These are phyloP conservation scores for Morpho achilles DNA, from an alignment of 2,888 invertebrate species.

Conservation along the genomic window DNA sequence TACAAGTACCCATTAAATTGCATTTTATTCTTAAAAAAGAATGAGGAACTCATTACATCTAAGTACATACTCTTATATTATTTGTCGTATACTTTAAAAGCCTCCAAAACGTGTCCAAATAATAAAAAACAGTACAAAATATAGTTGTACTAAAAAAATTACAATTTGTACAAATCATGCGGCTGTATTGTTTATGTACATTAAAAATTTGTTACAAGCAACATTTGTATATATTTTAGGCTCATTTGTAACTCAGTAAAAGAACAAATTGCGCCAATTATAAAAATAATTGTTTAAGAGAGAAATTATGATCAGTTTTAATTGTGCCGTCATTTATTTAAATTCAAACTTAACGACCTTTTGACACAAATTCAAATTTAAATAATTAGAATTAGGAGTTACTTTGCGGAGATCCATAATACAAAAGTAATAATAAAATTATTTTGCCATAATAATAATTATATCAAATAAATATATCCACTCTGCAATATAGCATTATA, in stretches of 20 bases:
- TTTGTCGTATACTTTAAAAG: slow-evolving; percentile 76
- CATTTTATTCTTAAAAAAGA: slow-evolving; percentile 29
- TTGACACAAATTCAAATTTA: too few relatives aligned
- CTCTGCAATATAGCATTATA: too few relatives aligned
- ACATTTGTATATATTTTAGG: not conserved
- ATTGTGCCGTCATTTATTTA: too few relatives aligned
- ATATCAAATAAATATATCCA: too few relatives aligned
- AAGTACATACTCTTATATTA: slow-evolving; percentile 75
- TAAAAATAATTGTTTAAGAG: too few relatives aligned
- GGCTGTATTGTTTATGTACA: slow-evolving; percentile 35
- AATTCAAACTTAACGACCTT: too few relatives aligned
- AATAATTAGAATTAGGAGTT: too few relatives aligned
- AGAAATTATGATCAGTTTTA: too few relatives aligned
- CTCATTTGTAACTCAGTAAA: not conserved
- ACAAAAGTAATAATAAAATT: too few relatives aligned
- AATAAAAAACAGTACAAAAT: slow-evolving; percentile 49
- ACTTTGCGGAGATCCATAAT: too few relatives aligned
- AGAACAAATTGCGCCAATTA: too few relatives aligned
- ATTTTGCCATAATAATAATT: too few relatives aligned
- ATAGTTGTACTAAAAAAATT: slow-evolving; percentile 54
- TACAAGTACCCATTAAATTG: slow-evolving; percentile 16
- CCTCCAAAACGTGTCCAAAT: slow-evolving; percentile 71
- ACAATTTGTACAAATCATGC: slow-evolving; percentile 54
- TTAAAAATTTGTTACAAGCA: slow-evolving; percentile 11
- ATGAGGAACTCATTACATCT: slow-evolving; percentile 72